A percentile compares a stretch with the other conserved stretches of the same genome.
Evolutionary conservation across 2,888 invertebrate species (phyloP).

Genomic region (Xestia sexstrigata): DNA sequence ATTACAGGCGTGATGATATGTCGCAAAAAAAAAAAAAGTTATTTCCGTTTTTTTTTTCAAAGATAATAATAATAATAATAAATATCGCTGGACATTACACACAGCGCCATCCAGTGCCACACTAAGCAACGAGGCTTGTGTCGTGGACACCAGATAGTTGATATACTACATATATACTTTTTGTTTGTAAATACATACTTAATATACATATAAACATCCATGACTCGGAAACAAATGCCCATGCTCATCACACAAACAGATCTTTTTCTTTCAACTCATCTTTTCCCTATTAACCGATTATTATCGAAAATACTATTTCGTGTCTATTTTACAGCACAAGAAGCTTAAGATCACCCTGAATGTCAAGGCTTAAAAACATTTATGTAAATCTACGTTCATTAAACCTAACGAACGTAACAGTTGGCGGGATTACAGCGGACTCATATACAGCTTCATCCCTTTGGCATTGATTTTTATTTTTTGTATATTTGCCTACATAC

Average conservation of each 20-base stretch:
- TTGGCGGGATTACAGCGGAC: conserved; percentile 71
- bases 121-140: too few species aligned
- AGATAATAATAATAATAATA: too few species aligned
- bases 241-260: too few species aligned
- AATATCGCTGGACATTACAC: too few species aligned
- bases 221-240: too few species aligned
- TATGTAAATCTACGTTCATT: conserved; percentile 82
- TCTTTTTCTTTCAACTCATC: not conserved
- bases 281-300: not conserved
- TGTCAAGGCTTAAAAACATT: conserved; percentile 75
- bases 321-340: conserved; percentile 59
- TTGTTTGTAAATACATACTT: too few species aligned
- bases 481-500: conserved; percentile 2
- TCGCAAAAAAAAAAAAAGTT: not conserved
- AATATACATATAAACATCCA: too few species aligned
- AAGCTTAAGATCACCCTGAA: conserved; percentile 68
- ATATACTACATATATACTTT: too few species aligned
- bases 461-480: conserved; percentile 51
- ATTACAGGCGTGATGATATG: not conserved
- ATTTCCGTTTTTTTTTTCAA: not conserved
- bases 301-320: conserved; percentile 46
- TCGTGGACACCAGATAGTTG: too few species aligned
- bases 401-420: conserved; percentile 79
- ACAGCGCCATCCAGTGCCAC: too few species aligned
- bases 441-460: conserved; percentile 66